Conservation (phyloP, 92 coral and sea anemone species). For the Zoanthus gigantus region DNA sequence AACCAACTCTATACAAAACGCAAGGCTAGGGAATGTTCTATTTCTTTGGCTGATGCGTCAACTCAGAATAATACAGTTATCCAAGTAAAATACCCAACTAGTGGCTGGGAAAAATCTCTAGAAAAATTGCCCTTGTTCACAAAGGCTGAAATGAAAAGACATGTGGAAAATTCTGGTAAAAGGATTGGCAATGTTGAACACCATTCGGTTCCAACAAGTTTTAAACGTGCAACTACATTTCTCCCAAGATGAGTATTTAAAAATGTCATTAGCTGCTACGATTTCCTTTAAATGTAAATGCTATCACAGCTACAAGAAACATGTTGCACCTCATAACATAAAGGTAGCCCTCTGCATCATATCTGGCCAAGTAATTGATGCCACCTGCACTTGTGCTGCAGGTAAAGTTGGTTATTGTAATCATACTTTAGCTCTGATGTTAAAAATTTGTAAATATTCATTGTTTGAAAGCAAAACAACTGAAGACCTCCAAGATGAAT, state of each 20-base stretch:
- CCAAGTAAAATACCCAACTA: conserved; percentile 12
- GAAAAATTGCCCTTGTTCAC: conserved; percentile 17
- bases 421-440: conserved; percentile 55
- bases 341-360: conserved; percentile 56
- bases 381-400: conserved; percentile 20
- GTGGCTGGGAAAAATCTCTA: conserved; percentile 3
- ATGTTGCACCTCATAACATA: background rate
- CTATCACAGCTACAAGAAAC: conserved; percentile 47
- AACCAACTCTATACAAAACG: conserved; percentile 10
- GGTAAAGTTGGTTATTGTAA: conserved; percentile 15
- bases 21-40: conserved; percentile 17
- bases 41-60: conserved; percentile 5
- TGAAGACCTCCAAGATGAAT: conserved; percentile 48
- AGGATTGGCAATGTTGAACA: conserved; percentile 40
- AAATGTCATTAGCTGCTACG: conserved; percentile 18
- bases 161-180: conserved; percentile 20
- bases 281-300: conserved; percentile 46
- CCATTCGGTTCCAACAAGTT: conserved; percentile 37
- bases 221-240: conserved; percentile 40
- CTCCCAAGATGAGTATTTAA: conserved; percentile 20
- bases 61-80: conserved; percentile 2
- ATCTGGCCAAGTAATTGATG: conserved; percentile 46
- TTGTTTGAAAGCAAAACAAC: conserved; percentile 57
- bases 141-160: conserved; percentile 13
- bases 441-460: conserved; percentile 57